Evolutionary conservation across 2,888 invertebrate genomes (phyloP).

Genomic region (Yponomeuta sedellus): DNA sequence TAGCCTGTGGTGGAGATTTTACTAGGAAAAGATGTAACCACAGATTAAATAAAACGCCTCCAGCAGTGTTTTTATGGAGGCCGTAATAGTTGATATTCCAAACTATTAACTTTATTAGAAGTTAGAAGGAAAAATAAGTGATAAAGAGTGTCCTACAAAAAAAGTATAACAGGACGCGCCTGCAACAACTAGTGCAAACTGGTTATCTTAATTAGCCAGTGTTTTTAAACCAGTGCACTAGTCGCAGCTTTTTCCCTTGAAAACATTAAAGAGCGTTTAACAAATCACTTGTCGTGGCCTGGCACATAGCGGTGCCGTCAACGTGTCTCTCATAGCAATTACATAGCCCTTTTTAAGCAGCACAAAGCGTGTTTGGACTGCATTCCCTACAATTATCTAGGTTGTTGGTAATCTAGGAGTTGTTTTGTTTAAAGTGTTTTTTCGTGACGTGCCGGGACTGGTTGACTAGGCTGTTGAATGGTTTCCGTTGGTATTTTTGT

Average conservation of each 20-base stretch:
- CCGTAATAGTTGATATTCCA: no score
- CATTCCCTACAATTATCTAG: slow-evolving; percentile 39
- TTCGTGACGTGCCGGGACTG: background rate
- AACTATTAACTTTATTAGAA: no score
- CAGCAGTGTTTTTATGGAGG: no score
- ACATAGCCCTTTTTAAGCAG: slow-evolving; percentile 32
- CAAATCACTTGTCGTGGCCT: background rate
- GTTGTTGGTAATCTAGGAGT: background rate
- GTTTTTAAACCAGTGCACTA: background rate
- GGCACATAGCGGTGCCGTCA: slow-evolving; percentile 5
- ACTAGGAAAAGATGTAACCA: no score
- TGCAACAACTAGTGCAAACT: no score
- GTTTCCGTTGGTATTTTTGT: background rate
- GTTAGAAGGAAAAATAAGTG: no score
- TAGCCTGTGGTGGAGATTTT: no score
- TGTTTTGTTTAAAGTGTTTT: slow-evolving; percentile 1
- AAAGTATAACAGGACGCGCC: no score
- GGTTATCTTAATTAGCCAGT: no score
- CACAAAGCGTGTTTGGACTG: slow-evolving; percentile 31
- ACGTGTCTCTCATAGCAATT: slow-evolving; percentile 30
- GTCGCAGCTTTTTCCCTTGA: background rate
- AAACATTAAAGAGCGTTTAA: background rate
- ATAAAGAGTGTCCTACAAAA: no score
- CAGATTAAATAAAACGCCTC: no score
- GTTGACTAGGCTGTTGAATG: background rate